Evolutionary conservation across 1,140 invertebrate genomes (phyloP).

Genomic region (Pseudomyrmex cubaensis): DNA sequence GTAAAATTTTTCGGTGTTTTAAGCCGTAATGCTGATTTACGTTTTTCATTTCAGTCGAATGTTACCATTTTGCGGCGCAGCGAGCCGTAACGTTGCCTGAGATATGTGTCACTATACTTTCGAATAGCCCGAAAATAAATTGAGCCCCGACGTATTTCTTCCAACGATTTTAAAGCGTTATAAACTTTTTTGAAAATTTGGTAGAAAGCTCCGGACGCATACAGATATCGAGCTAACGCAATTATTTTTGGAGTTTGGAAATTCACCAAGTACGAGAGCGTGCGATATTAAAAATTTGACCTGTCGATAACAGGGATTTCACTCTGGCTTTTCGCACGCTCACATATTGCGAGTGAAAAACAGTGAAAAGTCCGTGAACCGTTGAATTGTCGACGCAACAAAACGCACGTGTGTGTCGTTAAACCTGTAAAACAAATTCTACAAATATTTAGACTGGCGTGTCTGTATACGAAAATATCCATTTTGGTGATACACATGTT

Average conservation of each 20-base stretch:
- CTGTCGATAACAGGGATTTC: slow-evolving; percentile 56
- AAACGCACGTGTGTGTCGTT: slow-evolving; percentile 33
- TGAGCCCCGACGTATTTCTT: slow-evolving; percentile 1
- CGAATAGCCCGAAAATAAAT: slow-evolving; percentile 5
- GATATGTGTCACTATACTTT: not conserved
- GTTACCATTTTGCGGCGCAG: not conserved
- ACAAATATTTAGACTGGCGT: slow-evolving; percentile 9
- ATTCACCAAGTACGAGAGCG: slow-evolving; percentile 46
- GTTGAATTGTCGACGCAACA: slow-evolving; percentile 40
- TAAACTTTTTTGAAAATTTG: not conserved
- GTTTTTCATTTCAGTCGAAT: not conserved
- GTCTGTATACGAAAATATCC: slow-evolving; percentile 14
- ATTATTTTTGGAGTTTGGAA: slow-evolving; percentile 46
- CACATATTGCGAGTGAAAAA: slow-evolving; percentile 51
- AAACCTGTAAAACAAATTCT: slow-evolving; percentile 34
- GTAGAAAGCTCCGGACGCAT: not conserved
- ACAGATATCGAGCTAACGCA: slow-evolving; percentile 43
- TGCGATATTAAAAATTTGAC: slow-evolving; percentile 54
- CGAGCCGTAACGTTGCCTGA: no score
- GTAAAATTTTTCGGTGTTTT: not conserved
- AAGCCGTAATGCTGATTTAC: no score
- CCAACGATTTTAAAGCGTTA: slow-evolving; percentile 2
- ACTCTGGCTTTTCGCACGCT: slow-evolving; percentile 49
- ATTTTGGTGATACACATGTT: not conserved
- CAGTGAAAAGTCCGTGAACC: slow-evolving; percentile 29